Conservation (phyloP, 2,113 vertebrate species). For the Atrichornis clamosus region DNA sequence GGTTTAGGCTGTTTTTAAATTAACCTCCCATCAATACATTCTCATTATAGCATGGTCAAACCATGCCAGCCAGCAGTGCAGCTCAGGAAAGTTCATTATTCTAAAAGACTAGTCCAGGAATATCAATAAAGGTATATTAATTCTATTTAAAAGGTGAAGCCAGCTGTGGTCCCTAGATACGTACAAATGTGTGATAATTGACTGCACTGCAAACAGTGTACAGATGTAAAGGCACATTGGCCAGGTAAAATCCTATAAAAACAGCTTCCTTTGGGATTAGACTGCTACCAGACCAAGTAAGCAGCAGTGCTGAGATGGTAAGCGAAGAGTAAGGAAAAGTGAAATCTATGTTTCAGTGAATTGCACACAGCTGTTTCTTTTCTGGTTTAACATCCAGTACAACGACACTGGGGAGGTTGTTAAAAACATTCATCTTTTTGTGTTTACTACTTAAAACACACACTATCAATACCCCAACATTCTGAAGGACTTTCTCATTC, state of each 20-base stretch:
- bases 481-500: not conserved
- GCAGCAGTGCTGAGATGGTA: not conserved
- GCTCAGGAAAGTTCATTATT: not conserved
- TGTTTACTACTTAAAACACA: not conserved
- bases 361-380: not conserved
- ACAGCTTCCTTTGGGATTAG: not conserved
- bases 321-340: not conserved
- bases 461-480: not conserved
- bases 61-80: not conserved
- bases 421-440: not conserved
- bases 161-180: not conserved
- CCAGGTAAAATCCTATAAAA: not conserved
- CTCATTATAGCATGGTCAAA: not conserved
- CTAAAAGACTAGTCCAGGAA: not conserved
- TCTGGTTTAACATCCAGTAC: not conserved
- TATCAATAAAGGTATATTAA: not conserved
- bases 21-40: not conserved
- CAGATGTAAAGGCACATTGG: fast-evolving
- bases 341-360: not conserved
- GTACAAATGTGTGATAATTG: not conserved
- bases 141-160: not conserved
- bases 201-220: not conserved
- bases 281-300: not conserved
- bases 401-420: not conserved
- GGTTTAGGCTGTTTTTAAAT: not conserved